Base-by-base conservation (phyloP, 2,888 invertebrate species). In the Drosophila putrida region DNA sequence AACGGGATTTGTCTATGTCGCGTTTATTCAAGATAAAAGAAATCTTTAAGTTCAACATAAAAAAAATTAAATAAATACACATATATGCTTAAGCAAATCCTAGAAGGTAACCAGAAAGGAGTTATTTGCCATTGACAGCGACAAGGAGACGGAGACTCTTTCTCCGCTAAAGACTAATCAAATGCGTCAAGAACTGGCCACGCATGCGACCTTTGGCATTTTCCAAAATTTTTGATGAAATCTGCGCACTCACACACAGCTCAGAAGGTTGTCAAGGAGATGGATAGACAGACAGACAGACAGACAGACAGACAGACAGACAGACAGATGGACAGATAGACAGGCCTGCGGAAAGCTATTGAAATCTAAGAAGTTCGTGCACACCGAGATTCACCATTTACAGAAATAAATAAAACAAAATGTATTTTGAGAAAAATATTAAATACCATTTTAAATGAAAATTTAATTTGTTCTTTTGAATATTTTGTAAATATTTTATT, bases 151-250 rank as follows among this genome's bases (percentile, higher is more conserved):
- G 46, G 57, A 41, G 60, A 43, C 43, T 20, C 68, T 57, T 57
- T 43, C 49, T 28, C 68, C 27, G 31, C 59, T 33, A 71, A 71
- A 66, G 61, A 74, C 60, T 78, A 74, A 78, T 80, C 71, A 81
- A 78, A 78, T 78, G 76, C 80, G 71, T 68, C 68, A 76, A 68
- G 6, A 65, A 65, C 68, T 54, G 36, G 60, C 51, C 78, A 80
- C 64, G 74, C 67, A 66, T 50, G 49, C 66, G 79, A 79, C 79
- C 82, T 75, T 75, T 81, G 78, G 20, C 79, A 63, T 79, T 79
- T 75, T 46, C 63, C 54, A 59, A 57, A 51, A 75, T 61, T 68
- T 75, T 54, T 61, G 59, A 50, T 44, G 73, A 50, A 77, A 39
- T 8, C 38, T 20, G 25, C 27, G 38, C 33, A 31, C 49, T 50